Evolutionary conservation across 2,113 vertebrate genomes (phyloP), one percentile per base, ranked within the genome.

Genomic region (Aspiorhynchus laticeps): DNA sequence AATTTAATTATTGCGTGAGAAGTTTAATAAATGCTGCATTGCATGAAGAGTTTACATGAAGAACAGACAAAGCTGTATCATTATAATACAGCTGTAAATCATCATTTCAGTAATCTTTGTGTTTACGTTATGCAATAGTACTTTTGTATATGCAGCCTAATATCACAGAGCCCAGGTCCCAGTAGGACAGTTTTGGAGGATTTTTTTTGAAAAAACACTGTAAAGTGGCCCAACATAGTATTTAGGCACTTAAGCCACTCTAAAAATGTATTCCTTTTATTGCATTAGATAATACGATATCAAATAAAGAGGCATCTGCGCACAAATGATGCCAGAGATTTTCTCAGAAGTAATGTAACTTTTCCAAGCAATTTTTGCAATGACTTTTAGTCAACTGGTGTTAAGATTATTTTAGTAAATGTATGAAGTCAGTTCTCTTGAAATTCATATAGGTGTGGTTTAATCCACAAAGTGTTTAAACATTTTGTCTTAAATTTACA

Each of bases 181-280:
- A 61, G 31, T 61, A 61, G 21, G 24, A 14, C 31, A n/a, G 78
- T 15, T 65, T 28, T 69, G 46, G 61, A 69, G 41, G 63, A 46
- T 82, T 82, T 41, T n/a, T 67, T 9, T 83, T 19, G 80, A 67
- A 82, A 82, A 78, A 51, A 79, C 75, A 33, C 8, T 53, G 26
- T 21, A 6, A 15, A 79, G 76, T 24, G 46, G 17, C 48, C 28
- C 26, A 56, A 56, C 56, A 79, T 76, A 76, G 51, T 79, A 56
- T 56, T 33, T 56, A 51, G 48, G 5, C 48, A 79, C 17, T 33
- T 76, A 76, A 76, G n/a, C 74, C 41, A 48, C n/a, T 17, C 14
- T 41, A n/a, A 17, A 43, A 76, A 76, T 76, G 2, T 43, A 46
- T 76, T 53, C 17, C 56, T 79, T 56, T 36, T 36, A 56, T 79